phyloP scores from a whole-genome alignment of 2,113 vertebrate species.

The Salvelinus namaycush region DNA sequence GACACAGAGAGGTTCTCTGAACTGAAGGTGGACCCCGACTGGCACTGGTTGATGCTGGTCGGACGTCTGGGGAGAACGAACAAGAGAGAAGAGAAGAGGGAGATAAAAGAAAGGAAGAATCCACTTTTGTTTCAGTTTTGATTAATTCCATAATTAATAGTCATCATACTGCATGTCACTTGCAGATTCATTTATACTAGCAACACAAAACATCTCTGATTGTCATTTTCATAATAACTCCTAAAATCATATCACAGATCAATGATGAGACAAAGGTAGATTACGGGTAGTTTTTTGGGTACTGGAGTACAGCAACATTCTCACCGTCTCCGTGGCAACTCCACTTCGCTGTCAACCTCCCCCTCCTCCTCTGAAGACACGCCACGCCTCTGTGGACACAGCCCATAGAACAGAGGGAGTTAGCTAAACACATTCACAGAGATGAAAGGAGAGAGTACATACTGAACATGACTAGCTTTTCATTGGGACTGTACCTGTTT shows the following conservation, averaged over 20 bases:
- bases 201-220: not conserved
- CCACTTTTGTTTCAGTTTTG: not conserved
- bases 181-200: not conserved
- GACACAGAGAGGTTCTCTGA: constrained; percentile 89
- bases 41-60: constrained; percentile 85
- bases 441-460: not conserved
- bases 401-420: constrained; percentile 15
- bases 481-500: constrained; percentile 80
- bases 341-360: constrained; percentile 92
- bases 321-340: constrained; percentile 87
- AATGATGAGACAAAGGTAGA: not conserved
- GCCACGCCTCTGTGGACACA: constrained; percentile 81
- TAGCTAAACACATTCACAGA: constrained; percentile 14
- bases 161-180: not conserved
- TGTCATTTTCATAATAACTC: not conserved
- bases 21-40: constrained; percentile 90
- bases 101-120: no score
- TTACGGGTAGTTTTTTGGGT: no score
- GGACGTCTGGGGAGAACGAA: constrained; percentile 70
- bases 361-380: constrained; percentile 93
- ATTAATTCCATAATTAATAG: not conserved
- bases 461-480: not conserved
- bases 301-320: constrained; percentile 30
- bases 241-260: not conserved
- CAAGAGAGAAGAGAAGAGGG: not conserved